Evolutionary conservation across 2,888 invertebrate species (phyloP), one percentile per base, ranked within the genome.

Genomic region (Notodonta dromedarius): DNA sequence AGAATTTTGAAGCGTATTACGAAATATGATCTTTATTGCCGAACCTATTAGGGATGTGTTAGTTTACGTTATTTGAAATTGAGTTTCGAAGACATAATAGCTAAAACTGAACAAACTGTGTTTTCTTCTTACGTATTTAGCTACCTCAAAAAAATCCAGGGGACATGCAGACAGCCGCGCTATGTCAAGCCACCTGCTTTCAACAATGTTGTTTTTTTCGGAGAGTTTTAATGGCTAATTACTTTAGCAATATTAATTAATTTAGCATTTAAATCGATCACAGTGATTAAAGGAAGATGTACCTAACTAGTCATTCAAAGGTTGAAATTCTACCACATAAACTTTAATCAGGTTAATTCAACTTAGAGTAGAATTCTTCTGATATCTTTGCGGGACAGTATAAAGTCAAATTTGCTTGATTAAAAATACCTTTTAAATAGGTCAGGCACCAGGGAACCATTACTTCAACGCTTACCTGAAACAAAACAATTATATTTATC

Each of bases 391-490:
- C 16, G 1, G 16, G 16, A 16, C 4, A 9, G 5, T 16, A 50
- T 14, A 50, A 16, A 50, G 9, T 14, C 9, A 60, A 63, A 53
- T 61, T 68, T 58, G 46, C 63, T 67, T 71, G 69, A 70, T 62
- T 73, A 74, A 74, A 71, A 53, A 54, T 78, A 79, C 75, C 78
- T 79, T 73, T 71, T 66, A 65, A 67, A 68, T 56, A 56, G 62
- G 54, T 67, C 69, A 63, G 62, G 62, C 64, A 61, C 61, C 59
- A 51, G 60, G 64, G 62, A 61, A 67, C 67, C 74, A 75, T 76
- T 69, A 73, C 71, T 76, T 66, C 73, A 70, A 66, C 57, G 72
- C 84, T 82, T 85, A 85, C 85, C 85, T 84, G 85, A 70, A 85
- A 85, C 79, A 54, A 79, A 84, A 79, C 61, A 72, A 71, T 67